Conservation (phyloP, 2,888 invertebrate species). For the Hydrotaea cyrtoneurina region DNA sequence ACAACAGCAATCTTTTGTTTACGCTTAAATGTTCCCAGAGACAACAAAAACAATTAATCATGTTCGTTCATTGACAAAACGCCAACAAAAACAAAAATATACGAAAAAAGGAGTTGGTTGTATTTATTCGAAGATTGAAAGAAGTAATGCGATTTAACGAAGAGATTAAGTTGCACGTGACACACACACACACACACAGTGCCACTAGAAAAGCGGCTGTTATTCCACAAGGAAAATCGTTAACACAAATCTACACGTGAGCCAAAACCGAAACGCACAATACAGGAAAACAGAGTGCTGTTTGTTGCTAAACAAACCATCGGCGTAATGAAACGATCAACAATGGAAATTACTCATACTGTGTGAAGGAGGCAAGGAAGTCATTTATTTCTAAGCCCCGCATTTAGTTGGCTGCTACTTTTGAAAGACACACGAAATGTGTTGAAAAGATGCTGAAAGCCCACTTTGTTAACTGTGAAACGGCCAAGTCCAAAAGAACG, state of each 20-base stretch:
- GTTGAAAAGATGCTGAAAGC: conserved; percentile 55
- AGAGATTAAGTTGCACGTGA: conserved; percentile 59
- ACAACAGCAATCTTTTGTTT: conserved; percentile 35
- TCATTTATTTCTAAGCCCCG: background rate
- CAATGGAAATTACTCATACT: background rate
- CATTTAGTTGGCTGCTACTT: background rate
- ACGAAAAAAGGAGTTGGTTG: background rate
- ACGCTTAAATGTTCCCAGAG: conserved; percentile 21
- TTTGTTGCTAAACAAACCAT: too few relatives aligned
- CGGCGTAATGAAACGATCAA: conserved; percentile 11
- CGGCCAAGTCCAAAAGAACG: conserved; percentile 44
- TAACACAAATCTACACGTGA: background rate
- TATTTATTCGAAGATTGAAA: conserved; percentile 1
- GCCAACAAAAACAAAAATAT: too few relatives aligned
- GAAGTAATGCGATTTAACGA: background rate
- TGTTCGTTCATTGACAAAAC: conserved; percentile 24
- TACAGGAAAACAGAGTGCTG: background rate
- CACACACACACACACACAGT: conserved; percentile 17
- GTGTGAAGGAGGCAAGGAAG: background rate
- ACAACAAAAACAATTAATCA: conserved; percentile 46
- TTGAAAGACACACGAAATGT: background rate
- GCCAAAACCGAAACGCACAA: background rate
- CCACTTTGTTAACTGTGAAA: conserved; percentile 38
- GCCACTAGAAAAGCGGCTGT: conserved; percentile 29
- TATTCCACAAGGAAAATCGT: background rate